Evolutionary conservation across 2,797 vertebrate species (phyloP).

Genomic region (Pteronotus mesoamericanus): DNA sequence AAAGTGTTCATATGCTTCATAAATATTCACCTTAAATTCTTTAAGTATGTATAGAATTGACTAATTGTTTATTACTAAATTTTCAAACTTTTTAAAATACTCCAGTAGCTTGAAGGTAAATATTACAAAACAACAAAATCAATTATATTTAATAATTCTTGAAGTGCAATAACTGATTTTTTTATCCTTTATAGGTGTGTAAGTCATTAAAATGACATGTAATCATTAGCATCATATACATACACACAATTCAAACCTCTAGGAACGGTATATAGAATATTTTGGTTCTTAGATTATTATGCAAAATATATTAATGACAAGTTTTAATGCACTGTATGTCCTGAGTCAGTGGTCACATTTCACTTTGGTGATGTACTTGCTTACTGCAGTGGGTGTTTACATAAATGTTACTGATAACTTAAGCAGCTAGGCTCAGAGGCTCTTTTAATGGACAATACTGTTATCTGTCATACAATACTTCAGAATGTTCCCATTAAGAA

Average conservation of each 20-base stretch:
- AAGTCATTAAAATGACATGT: neutral
- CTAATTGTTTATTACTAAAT: neutral
- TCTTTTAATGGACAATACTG: conserved; percentile 49
- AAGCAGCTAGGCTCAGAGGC: neutral
- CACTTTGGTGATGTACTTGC: neutral
- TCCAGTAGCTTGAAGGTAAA: neutral
- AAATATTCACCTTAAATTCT: neutral
- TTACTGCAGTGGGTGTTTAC: neutral
- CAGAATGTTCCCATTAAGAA: conserved; percentile 49
- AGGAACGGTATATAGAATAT: neutral
- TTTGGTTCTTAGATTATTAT: neutral
- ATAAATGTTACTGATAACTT: conserved; percentile 48
- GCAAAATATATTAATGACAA: neutral
- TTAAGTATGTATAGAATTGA: neutral
- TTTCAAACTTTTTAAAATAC: neutral
- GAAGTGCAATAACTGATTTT: neutral
- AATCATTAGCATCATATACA: neutral
- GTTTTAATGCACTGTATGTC: neutral
- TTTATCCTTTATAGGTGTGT: neutral
- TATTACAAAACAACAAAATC: neutral
- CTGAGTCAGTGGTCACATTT: neutral
- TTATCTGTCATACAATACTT: conserved; percentile 54
- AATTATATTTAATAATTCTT: neutral
- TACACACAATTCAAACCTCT: neutral
- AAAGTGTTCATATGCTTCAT: neutral